These are phyloP conservation scores for Limulus polyphemus DNA, from an alignment of 2,888 invertebrate genomes.

Conservation along the genomic window DNA sequence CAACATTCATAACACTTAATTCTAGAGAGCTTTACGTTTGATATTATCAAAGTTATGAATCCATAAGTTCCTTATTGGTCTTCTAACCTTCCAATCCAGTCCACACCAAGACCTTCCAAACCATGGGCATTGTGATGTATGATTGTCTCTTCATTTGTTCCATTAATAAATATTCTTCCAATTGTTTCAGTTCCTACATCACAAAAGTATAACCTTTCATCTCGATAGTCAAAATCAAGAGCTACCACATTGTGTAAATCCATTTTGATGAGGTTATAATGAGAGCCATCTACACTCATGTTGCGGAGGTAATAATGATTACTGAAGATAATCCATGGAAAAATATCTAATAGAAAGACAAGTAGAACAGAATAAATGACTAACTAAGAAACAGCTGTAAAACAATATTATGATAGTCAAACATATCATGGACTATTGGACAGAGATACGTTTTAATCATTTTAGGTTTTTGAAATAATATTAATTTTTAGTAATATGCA, in stretches of 20 bases:
- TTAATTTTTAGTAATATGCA: too few species aligned
- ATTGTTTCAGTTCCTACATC: slow-evolving; percentile 93
- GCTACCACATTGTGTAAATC: slow-evolving; percentile 95
- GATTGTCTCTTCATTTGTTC: slow-evolving; percentile 58
- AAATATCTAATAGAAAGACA: slow-evolving; percentile 7
- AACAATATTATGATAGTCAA: too few species aligned
- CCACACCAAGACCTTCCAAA: slow-evolving; percentile 91
- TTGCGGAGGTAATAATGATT: slow-evolving; percentile 96
- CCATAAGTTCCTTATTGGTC: too few species aligned
- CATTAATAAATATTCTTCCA: slow-evolving; percentile 49
- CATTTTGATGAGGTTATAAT: slow-evolving; percentile 77
- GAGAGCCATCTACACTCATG: slow-evolving; percentile 74
- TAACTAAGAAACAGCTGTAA: too few species aligned
- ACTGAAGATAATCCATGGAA: slow-evolving; percentile 81
- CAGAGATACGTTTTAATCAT: too few species aligned
- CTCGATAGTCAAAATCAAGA: slow-evolving; percentile 76
- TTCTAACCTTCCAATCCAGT: slow-evolving; percentile 42
- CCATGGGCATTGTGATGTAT: slow-evolving; percentile 88
- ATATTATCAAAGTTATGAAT: too few species aligned
- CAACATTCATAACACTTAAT: too few species aligned
- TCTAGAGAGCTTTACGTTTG: too few species aligned
- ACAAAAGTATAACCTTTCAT: slow-evolving; percentile 81
- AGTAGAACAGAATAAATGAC: too few species aligned
- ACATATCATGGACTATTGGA: too few species aligned
- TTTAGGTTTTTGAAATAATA: too few species aligned